Base-by-base conservation (phyloP, 2,113 vertebrate species). In the Poeciliopsis occidentalis region DNA sequence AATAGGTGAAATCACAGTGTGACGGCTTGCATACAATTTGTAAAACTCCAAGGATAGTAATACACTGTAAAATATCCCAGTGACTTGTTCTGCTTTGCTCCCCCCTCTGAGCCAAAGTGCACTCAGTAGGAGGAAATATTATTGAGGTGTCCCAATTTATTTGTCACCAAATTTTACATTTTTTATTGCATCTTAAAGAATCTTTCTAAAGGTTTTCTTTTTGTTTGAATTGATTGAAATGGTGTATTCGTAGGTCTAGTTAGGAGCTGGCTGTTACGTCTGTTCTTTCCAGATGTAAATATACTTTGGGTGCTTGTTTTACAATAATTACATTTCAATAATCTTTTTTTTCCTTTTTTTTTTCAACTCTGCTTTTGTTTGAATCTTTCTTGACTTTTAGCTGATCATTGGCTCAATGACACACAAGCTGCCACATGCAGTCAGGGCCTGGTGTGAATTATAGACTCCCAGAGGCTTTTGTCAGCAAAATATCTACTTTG, bases 1-100 rank as follows among this genome's bases (percentile, higher is more conserved):
- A 87, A 30, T 88, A 79, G 90, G 84, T 87, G 83, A 84, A 83
- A 80, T 87, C 87, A 67, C 90, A 90, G 87, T 82, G 82, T 82
- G 86, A 60, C 47, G 61, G 41, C 37, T 73, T 60, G 68, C 30
- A 32, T 79, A 10, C 67, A 64, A 67, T 73, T 76, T 70, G 54
- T 30, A 44, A 66, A 85, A 64, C 83, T 71, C 27, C 78, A 67
- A 54, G 47, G 73, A 61, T 64, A 39, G 66, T 26, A 69, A 64
- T 12, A 61, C 67, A 61, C 11, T 39, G 34, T 71, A 15, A 32
- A 26, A 68, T 41, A 54, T 37, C 60, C 68, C 41, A 37, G 34
- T 37, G 10, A 37, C 11, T 37, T 37, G 10, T 37, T 37, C 34
- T 37, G 34, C 34, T 37, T 37, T 12, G 34, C 34, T 37, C 8